phyloP scores from a whole-genome alignment of 2,113 vertebrate species.

The Phaetusa simplex region DNA sequence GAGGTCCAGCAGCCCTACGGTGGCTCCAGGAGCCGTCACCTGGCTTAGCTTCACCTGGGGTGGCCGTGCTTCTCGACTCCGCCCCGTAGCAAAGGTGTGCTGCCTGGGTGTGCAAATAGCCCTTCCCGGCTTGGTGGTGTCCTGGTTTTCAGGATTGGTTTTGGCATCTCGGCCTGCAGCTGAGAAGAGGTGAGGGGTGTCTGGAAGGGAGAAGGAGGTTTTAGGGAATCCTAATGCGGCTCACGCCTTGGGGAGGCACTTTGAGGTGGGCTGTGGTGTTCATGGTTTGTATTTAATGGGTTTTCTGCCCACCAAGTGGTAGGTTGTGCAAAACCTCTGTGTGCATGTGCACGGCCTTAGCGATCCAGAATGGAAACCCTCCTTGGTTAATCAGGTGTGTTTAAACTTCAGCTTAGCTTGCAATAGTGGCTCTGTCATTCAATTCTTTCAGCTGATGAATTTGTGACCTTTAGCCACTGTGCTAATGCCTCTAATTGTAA shows the following conservation, averaged over 20 bases:
- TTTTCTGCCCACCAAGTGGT: not conserved
- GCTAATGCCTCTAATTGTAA: conserved; percentile 10
- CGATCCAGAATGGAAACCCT: not conserved
- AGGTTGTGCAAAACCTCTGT: not conserved
- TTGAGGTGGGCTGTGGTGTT: not conserved
- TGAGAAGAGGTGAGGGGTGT: not conserved
- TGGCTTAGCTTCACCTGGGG: not conserved
- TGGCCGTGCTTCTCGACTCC: not conserved
- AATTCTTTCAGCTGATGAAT: conserved; percentile 1
- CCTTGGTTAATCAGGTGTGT: not conserved
- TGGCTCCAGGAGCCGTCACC: not conserved
- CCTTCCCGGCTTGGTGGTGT: not conserved
- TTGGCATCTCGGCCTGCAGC: not conserved
- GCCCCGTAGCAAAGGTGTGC: not conserved
- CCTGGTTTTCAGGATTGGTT: not conserved
- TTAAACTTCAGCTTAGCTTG: not conserved
- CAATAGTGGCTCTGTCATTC: not conserved
- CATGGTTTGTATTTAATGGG: not conserved
- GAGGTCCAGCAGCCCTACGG: not conserved
- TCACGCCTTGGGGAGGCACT: fast-evolving
- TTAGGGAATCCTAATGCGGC: not conserved
- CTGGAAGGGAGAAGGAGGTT: not conserved
- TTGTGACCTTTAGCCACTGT: conserved; percentile 4
- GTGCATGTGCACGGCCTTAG: not conserved
- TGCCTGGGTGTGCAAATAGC: not conserved